Percentiles rank a stretch among this genome's conserved stretches.
Evolutionary conservation across 1,140 invertebrate species (phyloP).

Genomic region (Xylocopa sonorina): DNA sequence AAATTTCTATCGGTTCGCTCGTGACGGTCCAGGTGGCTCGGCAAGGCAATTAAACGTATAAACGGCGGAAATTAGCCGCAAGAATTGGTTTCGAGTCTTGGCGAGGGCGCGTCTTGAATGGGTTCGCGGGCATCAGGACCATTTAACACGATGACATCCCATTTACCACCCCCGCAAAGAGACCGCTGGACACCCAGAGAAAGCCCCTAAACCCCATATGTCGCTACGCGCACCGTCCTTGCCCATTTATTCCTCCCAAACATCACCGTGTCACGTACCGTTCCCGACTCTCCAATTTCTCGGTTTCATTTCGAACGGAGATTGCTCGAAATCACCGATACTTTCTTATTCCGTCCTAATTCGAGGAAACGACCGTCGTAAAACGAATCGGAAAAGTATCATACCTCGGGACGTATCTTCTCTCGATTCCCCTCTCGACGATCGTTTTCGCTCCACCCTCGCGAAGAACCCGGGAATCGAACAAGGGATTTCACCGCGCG

Average conservation of each 20-base stretch:
- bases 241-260: slow-evolving; percentile 18
- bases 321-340: slow-evolving; percentile 51
- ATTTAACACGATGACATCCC: slow-evolving; percentile 72
- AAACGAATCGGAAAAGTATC: slow-evolving; percentile 79
- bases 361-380: slow-evolving; percentile 74
- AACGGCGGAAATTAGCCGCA: slow-evolving; percentile 68
- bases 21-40: slow-evolving; percentile 62
- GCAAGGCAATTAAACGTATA: slow-evolving; percentile 68
- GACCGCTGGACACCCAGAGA: slow-evolving; percentile 46
- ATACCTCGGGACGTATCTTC: slow-evolving; percentile 68
- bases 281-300: too few relatives aligned
- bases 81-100: slow-evolving; percentile 58
- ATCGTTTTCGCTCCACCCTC: slow-evolving; percentile 58
- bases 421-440: slow-evolving; percentile 53
- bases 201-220: slow-evolving; percentile 67
- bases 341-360: slow-evolving; percentile 76
- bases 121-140: slow-evolving; percentile 62
- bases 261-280: slow-evolving; percentile 23
- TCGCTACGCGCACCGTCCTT: slow-evolving; percentile 55
- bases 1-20: slow-evolving; percentile 19
- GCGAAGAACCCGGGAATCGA: slow-evolving; percentile 18
- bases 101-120: slow-evolving; percentile 51
- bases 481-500: too few relatives aligned
- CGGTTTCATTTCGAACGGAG: too few relatives aligned
- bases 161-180: slow-evolving; percentile 69